A percentile compares a stretch with the other conserved stretches of the same genome.
Evolutionary conservation across 2,797 vertebrate genomes (phyloP).

Genomic region (Spheniscus humboldti): DNA sequence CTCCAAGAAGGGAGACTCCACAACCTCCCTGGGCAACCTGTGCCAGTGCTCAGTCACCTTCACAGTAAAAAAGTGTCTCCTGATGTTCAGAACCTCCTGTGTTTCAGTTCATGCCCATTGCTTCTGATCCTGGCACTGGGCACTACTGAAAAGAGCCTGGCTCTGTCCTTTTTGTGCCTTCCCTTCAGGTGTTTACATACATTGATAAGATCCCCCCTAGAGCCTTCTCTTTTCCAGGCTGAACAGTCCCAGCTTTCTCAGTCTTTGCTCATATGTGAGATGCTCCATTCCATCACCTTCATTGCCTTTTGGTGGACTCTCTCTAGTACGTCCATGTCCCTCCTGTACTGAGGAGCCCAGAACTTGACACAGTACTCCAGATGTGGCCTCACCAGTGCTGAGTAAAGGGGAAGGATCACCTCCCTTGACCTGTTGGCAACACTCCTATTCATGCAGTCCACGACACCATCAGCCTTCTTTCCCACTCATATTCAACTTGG

Average conservation of each 20-base stretch:
- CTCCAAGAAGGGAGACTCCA: not conserved
- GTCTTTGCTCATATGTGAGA: not conserved
- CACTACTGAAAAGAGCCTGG: not conserved
- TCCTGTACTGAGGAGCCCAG: not conserved
- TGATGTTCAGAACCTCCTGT: not conserved
- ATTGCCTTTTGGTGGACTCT: not conserved
- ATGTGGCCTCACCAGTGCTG: not conserved
- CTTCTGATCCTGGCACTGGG: not conserved
- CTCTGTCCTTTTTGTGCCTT: not conserved
- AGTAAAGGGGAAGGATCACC: not conserved
- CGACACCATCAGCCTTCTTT: not conserved
- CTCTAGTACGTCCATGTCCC: not conserved
- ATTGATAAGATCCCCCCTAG: not conserved
- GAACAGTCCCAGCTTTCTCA: not conserved
- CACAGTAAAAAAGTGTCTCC: not conserved
- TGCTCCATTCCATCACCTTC: not conserved
- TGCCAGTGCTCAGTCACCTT: not conserved
- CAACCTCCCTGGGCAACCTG: not conserved
- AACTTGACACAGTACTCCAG: not conserved
- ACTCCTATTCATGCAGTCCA: not conserved
- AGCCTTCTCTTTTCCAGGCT: not conserved
- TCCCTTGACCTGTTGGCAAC: not conserved
- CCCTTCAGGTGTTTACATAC: not conserved
- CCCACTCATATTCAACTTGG: fast-evolving
- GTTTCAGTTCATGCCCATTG: not conserved